Base-by-base conservation (phyloP, 2,113 vertebrate genomes). In the Lophura nycthemera region DNA sequence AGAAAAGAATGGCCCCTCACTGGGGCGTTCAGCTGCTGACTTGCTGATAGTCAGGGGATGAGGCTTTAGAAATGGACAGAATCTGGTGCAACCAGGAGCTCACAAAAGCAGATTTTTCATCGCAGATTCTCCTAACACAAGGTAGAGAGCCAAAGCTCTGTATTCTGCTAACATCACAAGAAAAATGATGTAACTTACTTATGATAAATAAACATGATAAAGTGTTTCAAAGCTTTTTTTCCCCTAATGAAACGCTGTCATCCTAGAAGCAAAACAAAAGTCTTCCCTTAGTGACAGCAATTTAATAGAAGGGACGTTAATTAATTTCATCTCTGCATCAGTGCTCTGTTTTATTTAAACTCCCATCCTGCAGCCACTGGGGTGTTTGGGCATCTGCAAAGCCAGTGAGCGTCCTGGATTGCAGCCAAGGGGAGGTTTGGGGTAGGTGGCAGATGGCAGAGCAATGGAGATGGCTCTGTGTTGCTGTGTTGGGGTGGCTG, bases 251-350 rank as follows among this genome's bases (percentile, higher is more conserved):
- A 95, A 94, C 76, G 34, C 11, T 78, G 83, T 69, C 86, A 84
- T 83, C 88, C 81, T 63, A 64, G 72, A 96, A 40, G 47, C 72
- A 83, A 91, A 95, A 92, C 83, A 83, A 48, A 92, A 96, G 20
- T 48, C 72, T 86, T 93, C 72, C 83, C 66, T 88, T 89, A 89
- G 92, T 95, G 76, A 88, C 73, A 82, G 73, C 69, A 90, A 94
- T 83, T 93, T 83, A 91, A 91, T 91, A 93, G 57, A 54, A 65
- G 45, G 73, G 93, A 92, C 86, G 59, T 93, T 94, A 95, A 96
- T 96, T 95, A 95, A 95, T 96, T 96, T 90, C 94, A 88, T 94
- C 83, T 88, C 71, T 90, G 93, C 88, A 95, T 94, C 83, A 90
- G 77, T 88, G 93, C 88, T 93, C 91, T 88, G 52, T 83, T 95